phyloP scores from a whole-genome alignment of 2,797 vertebrate species.

The Carcharodon carcharias region DNA sequence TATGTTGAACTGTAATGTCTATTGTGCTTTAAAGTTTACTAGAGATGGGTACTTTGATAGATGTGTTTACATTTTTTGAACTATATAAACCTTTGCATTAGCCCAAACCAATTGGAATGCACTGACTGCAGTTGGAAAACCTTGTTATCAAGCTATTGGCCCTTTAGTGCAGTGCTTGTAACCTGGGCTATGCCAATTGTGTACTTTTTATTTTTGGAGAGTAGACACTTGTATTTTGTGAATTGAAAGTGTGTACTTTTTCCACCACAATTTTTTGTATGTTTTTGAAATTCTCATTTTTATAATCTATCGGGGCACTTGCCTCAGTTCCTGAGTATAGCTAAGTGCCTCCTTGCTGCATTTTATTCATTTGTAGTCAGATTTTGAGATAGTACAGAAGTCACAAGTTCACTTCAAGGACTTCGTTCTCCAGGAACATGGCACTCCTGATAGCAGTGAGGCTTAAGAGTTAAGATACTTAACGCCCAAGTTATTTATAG shows the following conservation, averaged over 20 bases:
- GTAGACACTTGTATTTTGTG: not conserved
- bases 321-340: not conserved
- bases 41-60: not conserved
- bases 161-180: not conserved
- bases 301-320: not conserved
- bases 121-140: not conserved
- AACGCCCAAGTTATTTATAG: constrained; percentile 10
- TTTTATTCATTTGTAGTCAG: constrained; percentile 6
- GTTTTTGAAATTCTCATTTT: not conserved
- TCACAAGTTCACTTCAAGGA: not conserved
- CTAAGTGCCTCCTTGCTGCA: not conserved
- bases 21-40: not conserved
- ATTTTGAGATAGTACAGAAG: not conserved
- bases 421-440: not conserved
- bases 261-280: not conserved
- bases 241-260: not conserved
- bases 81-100: not conserved
- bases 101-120: not conserved
- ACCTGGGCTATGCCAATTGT: not conserved
- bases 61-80: not conserved
- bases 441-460: not conserved
- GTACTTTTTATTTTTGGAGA: not conserved
- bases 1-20: not conserved
- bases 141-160: not conserved
- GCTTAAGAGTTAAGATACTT: not conserved